A percentile compares a stretch with the other conserved stretches of the same genome.
Conservation (phyloP, 2,113 vertebrate species). For the Paramisgurnus dabryanus region DNA sequence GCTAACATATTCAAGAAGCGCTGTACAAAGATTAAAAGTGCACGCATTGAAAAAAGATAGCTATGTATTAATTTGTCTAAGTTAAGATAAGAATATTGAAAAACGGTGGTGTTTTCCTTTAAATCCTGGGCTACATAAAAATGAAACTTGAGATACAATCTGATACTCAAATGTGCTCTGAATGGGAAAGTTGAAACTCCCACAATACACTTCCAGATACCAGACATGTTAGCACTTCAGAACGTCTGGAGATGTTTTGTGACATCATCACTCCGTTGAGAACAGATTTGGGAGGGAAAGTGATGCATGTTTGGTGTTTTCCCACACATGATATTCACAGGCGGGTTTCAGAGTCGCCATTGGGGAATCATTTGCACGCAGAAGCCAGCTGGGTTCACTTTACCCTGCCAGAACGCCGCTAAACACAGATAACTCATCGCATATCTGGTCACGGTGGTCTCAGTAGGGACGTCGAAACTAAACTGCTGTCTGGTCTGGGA, state of each 20-base stretch:
- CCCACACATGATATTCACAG: slow-evolving; percentile 38
- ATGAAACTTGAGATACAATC: background rate
- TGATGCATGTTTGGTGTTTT: slow-evolving; percentile 21
- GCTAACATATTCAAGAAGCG: too few species aligned
- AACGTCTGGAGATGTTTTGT: slow-evolving; percentile 6
- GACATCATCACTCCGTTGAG: slow-evolving; percentile 9
- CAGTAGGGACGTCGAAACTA: background rate
- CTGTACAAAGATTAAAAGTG: too few species aligned
- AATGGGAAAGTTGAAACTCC: background rate
- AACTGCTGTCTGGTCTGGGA: slow-evolving; percentile 35
- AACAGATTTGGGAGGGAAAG: background rate
- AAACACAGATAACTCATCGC: slow-evolving; percentile 50
- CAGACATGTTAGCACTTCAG: slow-evolving; percentile 1
- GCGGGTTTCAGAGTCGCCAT: slow-evolving; percentile 14
- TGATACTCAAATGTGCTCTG: background rate
- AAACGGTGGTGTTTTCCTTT: too few species aligned
- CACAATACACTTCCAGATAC: background rate
- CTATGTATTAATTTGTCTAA: too few species aligned
- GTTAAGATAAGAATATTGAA: too few species aligned
- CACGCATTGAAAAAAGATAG: too few species aligned
- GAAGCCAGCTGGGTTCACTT: slow-evolving; percentile 55
- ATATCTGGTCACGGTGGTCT: slow-evolving; percentile 23
- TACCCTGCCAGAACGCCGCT: slow-evolving; percentile 42
- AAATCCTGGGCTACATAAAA: too few species aligned
- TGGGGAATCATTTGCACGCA: slow-evolving; percentile 51